A percentile compares a stretch with the other conserved stretches of the same genome.
Evolutionary conservation across 2,113 vertebrate genomes (phyloP).

Genomic region (Panthera leo): DNA sequence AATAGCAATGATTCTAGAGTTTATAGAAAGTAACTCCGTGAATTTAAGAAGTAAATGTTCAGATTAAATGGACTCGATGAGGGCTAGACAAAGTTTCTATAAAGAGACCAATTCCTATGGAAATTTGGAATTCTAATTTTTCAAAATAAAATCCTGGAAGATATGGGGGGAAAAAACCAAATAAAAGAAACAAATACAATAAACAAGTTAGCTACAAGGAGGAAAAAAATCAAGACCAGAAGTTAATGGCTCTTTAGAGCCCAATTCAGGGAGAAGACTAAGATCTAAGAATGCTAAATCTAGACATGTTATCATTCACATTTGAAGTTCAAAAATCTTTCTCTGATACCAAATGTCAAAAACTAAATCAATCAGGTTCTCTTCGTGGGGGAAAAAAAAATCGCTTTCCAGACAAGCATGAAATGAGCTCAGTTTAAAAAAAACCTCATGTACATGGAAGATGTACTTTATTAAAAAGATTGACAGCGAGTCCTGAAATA

Average conservation of each 20-base stretch:
- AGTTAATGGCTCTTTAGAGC: background rate
- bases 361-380: background rate
- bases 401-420: background rate
- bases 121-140: slow-evolving; percentile 18
- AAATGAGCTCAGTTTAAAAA: background rate
- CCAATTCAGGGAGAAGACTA: background rate
- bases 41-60: background rate
- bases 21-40: background rate
- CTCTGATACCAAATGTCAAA: background rate
- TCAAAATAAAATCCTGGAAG: background rate
- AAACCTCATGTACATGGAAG: background rate
- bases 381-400: background rate
- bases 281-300: background rate
- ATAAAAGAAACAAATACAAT: background rate
- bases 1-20: background rate
- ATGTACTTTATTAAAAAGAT: background rate
- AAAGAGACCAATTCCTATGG: background rate
- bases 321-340: background rate
- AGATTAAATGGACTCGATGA: background rate
- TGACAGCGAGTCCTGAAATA: background rate
- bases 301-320: background rate
- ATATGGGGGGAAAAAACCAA: background rate
- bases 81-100: background rate
- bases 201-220: background rate
- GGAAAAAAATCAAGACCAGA: background rate